phyloP scores from a whole-genome alignment of 2,888 invertebrate species.

The Azorinus chamasolen region DNA sequence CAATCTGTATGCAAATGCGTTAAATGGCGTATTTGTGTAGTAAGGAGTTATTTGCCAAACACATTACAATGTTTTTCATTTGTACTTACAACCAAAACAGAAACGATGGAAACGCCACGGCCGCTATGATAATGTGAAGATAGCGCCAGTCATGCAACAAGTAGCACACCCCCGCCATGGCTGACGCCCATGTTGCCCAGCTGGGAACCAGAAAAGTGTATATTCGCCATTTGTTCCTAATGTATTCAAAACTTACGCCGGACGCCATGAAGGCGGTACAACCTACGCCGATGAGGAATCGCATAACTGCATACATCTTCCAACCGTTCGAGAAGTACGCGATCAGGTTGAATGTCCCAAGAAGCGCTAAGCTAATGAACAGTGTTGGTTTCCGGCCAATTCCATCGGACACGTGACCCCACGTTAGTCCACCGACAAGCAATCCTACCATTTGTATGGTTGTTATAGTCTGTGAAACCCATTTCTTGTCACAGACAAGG shows the following conservation, averaged over 20 bases:
- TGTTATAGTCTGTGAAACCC: conserved; percentile 64
- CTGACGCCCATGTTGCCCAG: conserved; percentile 61
- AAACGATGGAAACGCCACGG: conserved; percentile 38
- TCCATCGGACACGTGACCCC: conserved; percentile 65
- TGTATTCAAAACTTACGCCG: conserved; percentile 54
- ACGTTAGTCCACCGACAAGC: conserved; percentile 58
- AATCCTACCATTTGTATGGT: conserved; percentile 72
- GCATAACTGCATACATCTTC: conserved; percentile 70
- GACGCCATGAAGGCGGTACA: conserved; percentile 50
- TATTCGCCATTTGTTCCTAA: conserved; percentile 64
- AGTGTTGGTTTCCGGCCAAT: conserved; percentile 68
- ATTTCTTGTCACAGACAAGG: conserved; percentile 64
- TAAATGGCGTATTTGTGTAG: no score
- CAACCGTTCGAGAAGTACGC: conserved; percentile 67
- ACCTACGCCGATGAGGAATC: conserved; percentile 65
- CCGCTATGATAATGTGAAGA: conserved; percentile 63
- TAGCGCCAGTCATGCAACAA: conserved; percentile 68
- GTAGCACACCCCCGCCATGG: conserved; percentile 64
- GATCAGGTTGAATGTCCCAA: conserved; percentile 45
- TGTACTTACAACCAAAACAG: conserved; percentile 69
- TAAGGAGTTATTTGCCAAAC: no score
- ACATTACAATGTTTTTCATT: no score
- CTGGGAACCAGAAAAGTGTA: conserved; percentile 50
- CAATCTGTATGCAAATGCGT: no score
- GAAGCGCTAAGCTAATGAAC: conserved; percentile 44